Base-by-base conservation (phyloP, 2,797 vertebrate species). In the Erpetoichthys calabaricus region DNA sequence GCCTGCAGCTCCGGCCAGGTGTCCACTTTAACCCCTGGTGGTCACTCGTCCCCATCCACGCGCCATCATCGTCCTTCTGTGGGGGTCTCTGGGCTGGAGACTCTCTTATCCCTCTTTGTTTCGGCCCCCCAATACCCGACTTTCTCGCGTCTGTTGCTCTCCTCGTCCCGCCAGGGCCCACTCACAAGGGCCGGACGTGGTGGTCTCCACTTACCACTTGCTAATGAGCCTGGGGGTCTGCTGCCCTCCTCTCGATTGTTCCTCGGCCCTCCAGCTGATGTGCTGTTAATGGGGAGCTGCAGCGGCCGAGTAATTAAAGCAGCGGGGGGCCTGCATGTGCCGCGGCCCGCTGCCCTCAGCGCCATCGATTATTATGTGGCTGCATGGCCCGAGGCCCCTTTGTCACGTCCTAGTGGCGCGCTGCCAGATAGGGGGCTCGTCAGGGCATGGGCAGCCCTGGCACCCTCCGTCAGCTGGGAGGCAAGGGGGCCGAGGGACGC, bases 241-340 rank as follows among this genome's bases (percentile, higher is more conserved):
- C 25, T 25, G 25, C 25, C 25, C 25, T 25, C 25, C 25, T 25
- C 25, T 25, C 46, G 57, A 50, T 60, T 57, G 47, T 46, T 60
- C 53, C 56, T 63, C 63, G 68, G 65, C 51, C 68, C 67, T 68
- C 70, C 42, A 63, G 61, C 64, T 3, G 65, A 67, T 62, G 76
- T 64, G 68, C 76, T 64, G 73, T 72, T 81, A 83, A 83, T 81
- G 63, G 77, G 74, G 78, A 83, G 75, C 77, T 69, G 77, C 76
- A 79, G 75, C 79, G 77, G 80, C 51, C 79, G 76, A 73, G 86
- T 86, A 87, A 88, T 87, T 86, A 86, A 85, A 86, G 76, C 86
- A 81, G 84, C 69, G 67, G 82, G 84, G 80, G 79, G 75, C n/a
- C 66, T 76, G 60, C 62, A 53, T 60, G 61, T 64, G 57, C 60